Conservation (phyloP, 2,113 vertebrate species). For the Poicephalus gulielmi region DNA sequence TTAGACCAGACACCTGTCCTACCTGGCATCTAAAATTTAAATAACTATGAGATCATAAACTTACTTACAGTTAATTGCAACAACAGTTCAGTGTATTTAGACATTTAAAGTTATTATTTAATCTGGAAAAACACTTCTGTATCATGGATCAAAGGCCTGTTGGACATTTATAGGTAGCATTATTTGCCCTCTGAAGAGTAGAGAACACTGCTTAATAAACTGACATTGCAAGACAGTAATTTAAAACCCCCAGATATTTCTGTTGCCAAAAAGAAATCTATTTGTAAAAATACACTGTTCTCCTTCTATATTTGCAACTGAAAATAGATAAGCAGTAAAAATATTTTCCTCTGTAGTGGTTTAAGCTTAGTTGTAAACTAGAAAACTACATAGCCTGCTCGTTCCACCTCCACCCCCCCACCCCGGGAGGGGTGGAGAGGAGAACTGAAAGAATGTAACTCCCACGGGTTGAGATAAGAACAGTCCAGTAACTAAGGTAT, state of each 20-base stretch:
- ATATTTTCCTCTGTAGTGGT: not conserved
- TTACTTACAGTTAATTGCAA: not conserved
- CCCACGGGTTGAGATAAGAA: too few relatives aligned
- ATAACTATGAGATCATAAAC: not conserved
- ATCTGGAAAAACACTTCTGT: not conserved
- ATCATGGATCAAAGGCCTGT: not conserved
- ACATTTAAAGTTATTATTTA: not conserved
- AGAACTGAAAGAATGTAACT: too few relatives aligned
- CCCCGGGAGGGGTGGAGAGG: too few relatives aligned
- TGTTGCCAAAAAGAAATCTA: not conserved
- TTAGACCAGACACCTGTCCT: not conserved
- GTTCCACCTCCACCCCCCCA: too few relatives aligned
- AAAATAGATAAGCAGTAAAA: not conserved
- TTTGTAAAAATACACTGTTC: not conserved
- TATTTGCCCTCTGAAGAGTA: not conserved
- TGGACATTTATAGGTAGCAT: not conserved
- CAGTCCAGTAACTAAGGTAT: too few relatives aligned
- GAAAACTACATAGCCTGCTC: too few relatives aligned
- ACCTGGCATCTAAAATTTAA: not conserved
- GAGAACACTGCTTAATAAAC: not conserved
- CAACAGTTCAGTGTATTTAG: not conserved
- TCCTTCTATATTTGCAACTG: not conserved
- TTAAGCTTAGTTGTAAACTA: too few relatives aligned
- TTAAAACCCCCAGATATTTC: not conserved
- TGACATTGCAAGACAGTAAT: not conserved